phyloP scores from a whole-genome alignment of 2,113 vertebrate genomes.

The Lontra canadensis region DNA sequence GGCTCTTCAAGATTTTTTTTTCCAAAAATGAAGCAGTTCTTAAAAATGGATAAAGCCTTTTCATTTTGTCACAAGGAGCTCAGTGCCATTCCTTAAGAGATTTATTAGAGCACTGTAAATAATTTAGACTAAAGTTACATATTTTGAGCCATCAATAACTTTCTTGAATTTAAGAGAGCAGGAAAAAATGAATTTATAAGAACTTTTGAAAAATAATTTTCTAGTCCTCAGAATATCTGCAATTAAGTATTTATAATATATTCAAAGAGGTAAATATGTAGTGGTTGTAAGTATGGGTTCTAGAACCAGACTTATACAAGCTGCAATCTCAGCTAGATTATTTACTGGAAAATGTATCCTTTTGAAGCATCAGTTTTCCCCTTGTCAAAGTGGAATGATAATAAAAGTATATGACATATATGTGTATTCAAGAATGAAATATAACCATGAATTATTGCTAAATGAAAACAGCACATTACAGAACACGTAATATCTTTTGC shows the following conservation, averaged over 20 bases:
- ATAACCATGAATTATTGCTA: neutral
- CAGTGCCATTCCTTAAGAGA: neutral
- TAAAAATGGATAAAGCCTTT: neutral
- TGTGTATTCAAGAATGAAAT: neutral
- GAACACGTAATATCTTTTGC: neutral
- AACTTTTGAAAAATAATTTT: neutral
- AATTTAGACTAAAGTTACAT: conserved; percentile 4
- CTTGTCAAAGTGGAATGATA: neutral
- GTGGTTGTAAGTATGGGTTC: neutral
- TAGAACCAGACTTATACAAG: neutral
- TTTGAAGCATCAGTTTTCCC: neutral
- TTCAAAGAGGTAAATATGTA: neutral
- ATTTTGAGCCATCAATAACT: neutral
- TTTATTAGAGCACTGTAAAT: neutral
- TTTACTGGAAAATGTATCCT: neutral
- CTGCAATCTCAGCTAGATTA: neutral
- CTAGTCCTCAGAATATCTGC: neutral
- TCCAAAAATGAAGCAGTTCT: neutral
- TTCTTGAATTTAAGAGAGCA: neutral
- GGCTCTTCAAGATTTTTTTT: neutral
- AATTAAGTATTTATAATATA: neutral
- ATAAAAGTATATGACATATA: neutral
- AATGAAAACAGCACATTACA: neutral
- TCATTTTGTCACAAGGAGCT: neutral
- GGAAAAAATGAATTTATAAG: conserved; percentile 13